Conservation (phyloP, 2,113 vertebrate species). For the Gymnobelideus leadbeateri region DNA sequence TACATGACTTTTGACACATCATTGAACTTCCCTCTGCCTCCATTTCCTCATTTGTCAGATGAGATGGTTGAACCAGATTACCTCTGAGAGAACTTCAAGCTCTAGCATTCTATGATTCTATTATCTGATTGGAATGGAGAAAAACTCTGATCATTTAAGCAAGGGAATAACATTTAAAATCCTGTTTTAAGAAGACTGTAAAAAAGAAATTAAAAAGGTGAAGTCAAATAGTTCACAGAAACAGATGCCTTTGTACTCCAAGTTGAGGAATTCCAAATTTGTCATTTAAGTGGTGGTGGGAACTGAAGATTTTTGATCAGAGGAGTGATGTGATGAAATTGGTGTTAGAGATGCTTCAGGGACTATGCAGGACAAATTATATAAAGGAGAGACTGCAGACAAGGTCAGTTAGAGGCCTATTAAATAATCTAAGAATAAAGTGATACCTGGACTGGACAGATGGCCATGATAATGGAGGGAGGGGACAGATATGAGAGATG, state of each 20-base stretch:
- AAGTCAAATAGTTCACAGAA: not conserved
- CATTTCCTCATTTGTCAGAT: not conserved
- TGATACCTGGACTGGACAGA: constrained; percentile 9
- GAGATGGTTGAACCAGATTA: not conserved
- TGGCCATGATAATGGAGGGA: not conserved
- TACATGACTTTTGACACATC: not conserved
- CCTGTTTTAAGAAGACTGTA: not conserved
- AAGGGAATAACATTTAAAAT: not conserved
- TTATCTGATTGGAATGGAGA: not conserved
- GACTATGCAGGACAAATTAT: not conserved
- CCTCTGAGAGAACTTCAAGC: not conserved
- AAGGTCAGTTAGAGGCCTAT: not conserved
- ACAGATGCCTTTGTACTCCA: not conserved
- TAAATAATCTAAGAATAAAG: not conserved
- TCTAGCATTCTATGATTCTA: not conserved
- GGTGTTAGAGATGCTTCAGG: not conserved
- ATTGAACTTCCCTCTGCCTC: not conserved
- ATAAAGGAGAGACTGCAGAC: not conserved
- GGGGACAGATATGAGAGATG: not conserved
- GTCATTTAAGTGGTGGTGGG: not conserved
- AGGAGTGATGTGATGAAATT: constrained; percentile 24
- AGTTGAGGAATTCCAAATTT: constrained; percentile 10
- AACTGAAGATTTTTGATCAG: not conserved
- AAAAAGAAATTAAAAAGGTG: not conserved
- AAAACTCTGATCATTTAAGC: not conserved